phyloP scores from a whole-genome alignment of 1,140 invertebrate species.

The Nasonia giraulti region DNA sequence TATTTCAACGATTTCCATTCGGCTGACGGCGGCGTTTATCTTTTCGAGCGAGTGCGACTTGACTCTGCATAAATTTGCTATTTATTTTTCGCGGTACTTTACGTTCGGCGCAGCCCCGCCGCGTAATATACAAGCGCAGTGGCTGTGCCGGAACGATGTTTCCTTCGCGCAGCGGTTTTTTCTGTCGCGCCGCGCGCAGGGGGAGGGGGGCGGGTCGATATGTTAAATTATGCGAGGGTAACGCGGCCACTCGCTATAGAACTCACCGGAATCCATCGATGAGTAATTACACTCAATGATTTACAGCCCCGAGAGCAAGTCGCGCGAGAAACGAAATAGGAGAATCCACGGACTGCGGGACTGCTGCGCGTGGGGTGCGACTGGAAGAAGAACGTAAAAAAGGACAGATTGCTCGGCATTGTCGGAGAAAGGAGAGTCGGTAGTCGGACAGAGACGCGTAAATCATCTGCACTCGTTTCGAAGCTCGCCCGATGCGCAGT shows the following conservation, averaged over 20 bases:
- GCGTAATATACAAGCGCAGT: neutral
- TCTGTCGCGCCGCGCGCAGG: neutral
- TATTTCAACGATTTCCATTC: neutral
- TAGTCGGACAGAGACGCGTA: neutral
- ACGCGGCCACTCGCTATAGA: slow-evolving; percentile 52
- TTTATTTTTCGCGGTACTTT: neutral
- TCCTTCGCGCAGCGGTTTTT: neutral
- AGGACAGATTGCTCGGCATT: slow-evolving; percentile 9
- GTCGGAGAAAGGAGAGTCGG: neutral
- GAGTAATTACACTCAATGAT: slow-evolving; percentile 41
- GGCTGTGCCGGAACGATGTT: neutral
- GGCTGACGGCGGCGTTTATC: neutral
- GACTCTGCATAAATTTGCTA: neutral
- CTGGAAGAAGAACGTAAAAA: neutral
- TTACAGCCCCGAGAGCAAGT: neutral
- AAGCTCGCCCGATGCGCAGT: neutral
- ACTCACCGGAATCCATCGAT: slow-evolving; percentile 39
- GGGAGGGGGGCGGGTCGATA: slow-evolving; percentile 4
- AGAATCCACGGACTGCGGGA: too few relatives aligned
- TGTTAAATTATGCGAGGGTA: slow-evolving; percentile 10
- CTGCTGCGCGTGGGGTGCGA: neutral
- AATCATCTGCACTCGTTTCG: neutral
- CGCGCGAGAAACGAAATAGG: neutral
- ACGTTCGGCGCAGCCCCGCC: neutral
- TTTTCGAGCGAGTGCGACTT: neutral